Evolutionary conservation across 2,888 invertebrate species (phyloP), one percentile per base, ranked within the genome.

Genomic region (Isotomurus palustris): DNA sequence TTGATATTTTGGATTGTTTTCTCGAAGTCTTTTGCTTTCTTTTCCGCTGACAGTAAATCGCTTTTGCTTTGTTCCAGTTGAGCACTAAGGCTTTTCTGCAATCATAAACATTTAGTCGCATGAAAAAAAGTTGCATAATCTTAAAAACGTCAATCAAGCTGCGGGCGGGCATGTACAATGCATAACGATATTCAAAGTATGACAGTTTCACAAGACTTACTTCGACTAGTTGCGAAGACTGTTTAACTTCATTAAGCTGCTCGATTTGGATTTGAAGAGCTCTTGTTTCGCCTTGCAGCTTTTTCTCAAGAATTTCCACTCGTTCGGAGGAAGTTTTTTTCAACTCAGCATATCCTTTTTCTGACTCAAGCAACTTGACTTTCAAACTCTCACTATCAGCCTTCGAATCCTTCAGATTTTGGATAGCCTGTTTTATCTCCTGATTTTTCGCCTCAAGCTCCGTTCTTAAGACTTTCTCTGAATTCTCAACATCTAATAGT

Each of bases 281-380:
- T 10, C 45, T 14, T n/a, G 24, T 27, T 2, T 41, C 25, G 19
- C 50, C 54, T 2, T 32, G 3, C 21, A 60, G 14, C 22, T 50
- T 44, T 4, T 10, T 4, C 25, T 40, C 27, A 8, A 60, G 2
- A 19, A 19, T 41, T 32, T 25, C 19, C 8, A 62, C 3, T 17
- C 56, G 32, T 10, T 36, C 41, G n/a, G 49, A 44, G 17, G 21
- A 62, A 3, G 45, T 52, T 32, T 52, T 41, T 12, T 22, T 22
- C 6, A 47, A 41, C 44, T 56, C 38, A 12, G 50, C 43, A 6
- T 48, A 32, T 19, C 56, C 54, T 8, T 44, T 45, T 17, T 61
- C 21, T 5, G 44, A 25, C n/a, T 12, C 5, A 21, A 41, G 10
- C 12, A 63, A 17, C 3, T 17, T n/a, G 22, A 40, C 36, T 17